These are phyloP conservation scores for Orycteropus afer DNA, from an alignment of 2,113 vertebrate species.

Conservation along the genomic window DNA sequence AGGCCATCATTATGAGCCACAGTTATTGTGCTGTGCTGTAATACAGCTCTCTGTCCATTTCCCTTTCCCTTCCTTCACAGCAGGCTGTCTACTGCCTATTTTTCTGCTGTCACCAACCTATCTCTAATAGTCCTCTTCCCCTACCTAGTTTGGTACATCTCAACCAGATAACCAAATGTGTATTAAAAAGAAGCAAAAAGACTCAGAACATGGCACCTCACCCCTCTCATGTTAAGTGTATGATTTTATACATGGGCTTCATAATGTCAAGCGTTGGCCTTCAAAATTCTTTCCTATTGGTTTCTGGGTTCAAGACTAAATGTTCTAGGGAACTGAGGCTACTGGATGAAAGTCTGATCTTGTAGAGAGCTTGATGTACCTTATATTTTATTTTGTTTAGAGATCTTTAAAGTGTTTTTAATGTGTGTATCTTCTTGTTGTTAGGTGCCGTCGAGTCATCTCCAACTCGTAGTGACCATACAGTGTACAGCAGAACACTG, in stretches of 20 bases:
- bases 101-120: neutral
- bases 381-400: neutral
- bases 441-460: no score
- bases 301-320: neutral
- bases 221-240: neutral
- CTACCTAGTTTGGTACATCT: neutral
- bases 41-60: neutral
- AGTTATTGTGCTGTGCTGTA: neutral
- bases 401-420: neutral
- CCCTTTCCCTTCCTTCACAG: neutral
- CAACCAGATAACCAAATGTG: neutral
- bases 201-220: neutral
- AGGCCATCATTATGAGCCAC: neutral
- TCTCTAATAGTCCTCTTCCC: neutral
- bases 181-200: neutral
- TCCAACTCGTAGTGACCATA: no score
- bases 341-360: neutral
- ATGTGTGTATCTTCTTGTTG: neutral
- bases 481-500: no score
- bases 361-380: neutral
- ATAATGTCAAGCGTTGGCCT: neutral
- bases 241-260: neutral
- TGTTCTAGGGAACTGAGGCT: neutral
- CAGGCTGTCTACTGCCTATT: neutral
- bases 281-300: neutral